These are phyloP conservation scores for Chiloscyllium punctatum DNA, from an alignment of 2,797 vertebrate genomes.

Conservation along the genomic window DNA sequence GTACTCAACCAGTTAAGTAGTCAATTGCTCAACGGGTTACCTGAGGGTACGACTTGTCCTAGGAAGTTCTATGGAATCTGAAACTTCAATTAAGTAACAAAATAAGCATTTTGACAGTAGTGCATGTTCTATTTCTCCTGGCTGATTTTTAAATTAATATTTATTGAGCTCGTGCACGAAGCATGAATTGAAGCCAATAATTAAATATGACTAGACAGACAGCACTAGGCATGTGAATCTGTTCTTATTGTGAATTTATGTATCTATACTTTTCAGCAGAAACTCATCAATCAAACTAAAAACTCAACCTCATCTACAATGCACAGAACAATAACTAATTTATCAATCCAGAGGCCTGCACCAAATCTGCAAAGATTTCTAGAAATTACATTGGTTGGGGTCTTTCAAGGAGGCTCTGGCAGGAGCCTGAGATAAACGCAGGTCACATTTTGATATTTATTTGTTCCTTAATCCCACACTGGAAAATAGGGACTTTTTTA, in stretches of 20 bases:
- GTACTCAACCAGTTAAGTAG: not conserved
- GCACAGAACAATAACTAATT: not conserved
- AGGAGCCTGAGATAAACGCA: not conserved
- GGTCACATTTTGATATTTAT: not conserved
- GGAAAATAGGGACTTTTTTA: not conserved
- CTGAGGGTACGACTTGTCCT: not conserved
- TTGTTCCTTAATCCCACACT: not conserved
- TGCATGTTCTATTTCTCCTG: constrained; percentile 2
- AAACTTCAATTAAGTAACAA: not conserved
- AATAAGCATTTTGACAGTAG: not conserved
- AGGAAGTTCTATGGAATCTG: not conserved
- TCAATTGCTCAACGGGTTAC: not conserved
- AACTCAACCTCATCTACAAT: not conserved
- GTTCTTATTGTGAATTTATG: not conserved
- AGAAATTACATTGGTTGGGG: not conserved
- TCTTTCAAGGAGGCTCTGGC: not conserved
- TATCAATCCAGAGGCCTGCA: not conserved
- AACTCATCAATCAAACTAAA: not conserved
- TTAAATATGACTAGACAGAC: not conserved
- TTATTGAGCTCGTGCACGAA: not conserved
- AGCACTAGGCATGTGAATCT: not conserved
- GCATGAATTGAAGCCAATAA: not conserved
- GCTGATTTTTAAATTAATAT: not conserved
- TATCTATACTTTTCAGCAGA: not conserved
- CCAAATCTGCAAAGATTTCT: not conserved